Conservation (phyloP, 2,797 vertebrate genomes). For the Acanthurus lineatus region DNA sequence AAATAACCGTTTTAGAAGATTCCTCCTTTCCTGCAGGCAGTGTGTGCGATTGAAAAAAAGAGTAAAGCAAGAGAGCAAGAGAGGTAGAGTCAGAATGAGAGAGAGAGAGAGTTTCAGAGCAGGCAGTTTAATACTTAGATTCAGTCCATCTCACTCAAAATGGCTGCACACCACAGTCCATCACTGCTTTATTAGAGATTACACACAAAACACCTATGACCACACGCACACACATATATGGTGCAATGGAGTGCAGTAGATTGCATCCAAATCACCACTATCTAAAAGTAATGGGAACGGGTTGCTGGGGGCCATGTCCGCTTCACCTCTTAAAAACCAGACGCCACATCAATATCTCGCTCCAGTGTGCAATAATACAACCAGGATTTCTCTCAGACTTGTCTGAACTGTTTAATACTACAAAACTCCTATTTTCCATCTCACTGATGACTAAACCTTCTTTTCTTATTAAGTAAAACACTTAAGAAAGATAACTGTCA, state of each 20-base stretch:
- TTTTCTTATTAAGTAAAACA: background rate
- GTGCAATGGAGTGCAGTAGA: constrained; percentile 64
- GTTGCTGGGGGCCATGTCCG: constrained; percentile 48
- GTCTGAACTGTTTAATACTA: constrained; percentile 21
- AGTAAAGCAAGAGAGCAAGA: constrained; percentile 16
- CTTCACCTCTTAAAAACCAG: constrained; percentile 54
- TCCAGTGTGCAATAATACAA: constrained; percentile 43
- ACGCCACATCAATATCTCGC: constrained; percentile 53
- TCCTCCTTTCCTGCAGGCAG: constrained; percentile 47
- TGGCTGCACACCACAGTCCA: constrained; percentile 64
- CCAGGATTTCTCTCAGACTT: constrained; percentile 18
- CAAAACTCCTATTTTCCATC: constrained; percentile 17
- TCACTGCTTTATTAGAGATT: constrained; percentile 73
- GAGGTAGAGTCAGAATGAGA: constrained; percentile 5
- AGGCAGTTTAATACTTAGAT: constrained; percentile 66
- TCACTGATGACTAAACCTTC: background rate
- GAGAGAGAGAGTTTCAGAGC: constrained; percentile 41
- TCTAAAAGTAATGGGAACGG: constrained; percentile 68
- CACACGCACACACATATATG: constrained; percentile 26
- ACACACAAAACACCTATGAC: constrained; percentile 58
- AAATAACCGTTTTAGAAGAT: constrained; percentile 70
- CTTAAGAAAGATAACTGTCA: constrained; percentile 9
- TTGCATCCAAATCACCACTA: constrained; percentile 73
- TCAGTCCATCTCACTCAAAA: constrained; percentile 72
- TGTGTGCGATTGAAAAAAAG: constrained; percentile 37